Evolutionary conservation across 1,140 invertebrate genomes (phyloP).

Genomic region (Muscidifurax raptorellus): DNA sequence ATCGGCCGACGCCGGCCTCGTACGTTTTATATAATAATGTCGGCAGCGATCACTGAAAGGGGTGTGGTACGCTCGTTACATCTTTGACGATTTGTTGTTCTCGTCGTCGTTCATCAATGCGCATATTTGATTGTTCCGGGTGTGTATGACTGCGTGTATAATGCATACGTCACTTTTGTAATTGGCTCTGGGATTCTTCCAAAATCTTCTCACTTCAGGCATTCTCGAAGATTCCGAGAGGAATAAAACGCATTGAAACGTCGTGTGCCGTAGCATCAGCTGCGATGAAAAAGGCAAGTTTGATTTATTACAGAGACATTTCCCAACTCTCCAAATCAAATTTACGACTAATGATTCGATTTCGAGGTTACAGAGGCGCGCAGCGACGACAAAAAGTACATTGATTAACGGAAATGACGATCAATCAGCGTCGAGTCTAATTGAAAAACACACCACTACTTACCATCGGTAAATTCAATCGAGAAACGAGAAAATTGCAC

Average conservation of each 20-base stretch:
- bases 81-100: neutral
- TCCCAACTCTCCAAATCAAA: conserved; percentile 18
- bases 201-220: no score
- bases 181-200: no score
- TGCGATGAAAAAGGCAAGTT: neutral
- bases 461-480: conserved; percentile 36
- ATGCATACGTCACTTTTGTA: no score
- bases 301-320: neutral
- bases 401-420: conserved; percentile 26
- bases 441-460: conserved; percentile 35
- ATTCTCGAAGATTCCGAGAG: no score
- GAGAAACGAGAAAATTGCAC: conserved; percentile 43
- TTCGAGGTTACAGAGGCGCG: neutral
- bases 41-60: neutral
- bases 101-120: neutral
- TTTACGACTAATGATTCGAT: conserved; percentile 39
- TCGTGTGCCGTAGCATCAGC: no score
- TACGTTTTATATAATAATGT: neutral
- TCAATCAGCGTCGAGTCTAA: conserved; percentile 40
- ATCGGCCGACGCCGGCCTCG: neutral
- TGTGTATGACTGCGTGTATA: neutral
- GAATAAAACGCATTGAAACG: no score
- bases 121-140: neutral
- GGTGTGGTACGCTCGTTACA: neutral
- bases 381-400: neutral